Evolutionary conservation across 2,888 invertebrate species (phyloP), one percentile per base, ranked within the genome.

Genomic region (Scaptomyza polygonia): DNA sequence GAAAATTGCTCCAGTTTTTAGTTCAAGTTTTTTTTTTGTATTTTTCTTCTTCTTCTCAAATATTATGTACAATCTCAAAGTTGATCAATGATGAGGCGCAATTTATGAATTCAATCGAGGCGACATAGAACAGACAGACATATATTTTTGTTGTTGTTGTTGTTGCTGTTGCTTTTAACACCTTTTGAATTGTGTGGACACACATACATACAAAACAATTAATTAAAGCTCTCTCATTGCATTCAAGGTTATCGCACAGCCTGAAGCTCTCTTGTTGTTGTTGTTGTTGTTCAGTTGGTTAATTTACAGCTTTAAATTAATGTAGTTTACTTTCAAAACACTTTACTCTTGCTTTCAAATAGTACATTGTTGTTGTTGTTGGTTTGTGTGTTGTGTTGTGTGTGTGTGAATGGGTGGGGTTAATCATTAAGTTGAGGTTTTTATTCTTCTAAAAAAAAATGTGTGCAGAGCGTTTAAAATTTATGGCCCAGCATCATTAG

Each of bases 281-380:
- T 39, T 62, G 53, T 52, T 61, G 58, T 56, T 79, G 78, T 71
- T 75, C 67, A 86, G 82, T 83, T 84, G 87, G 82, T 81, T 87
- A 83, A 83, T 83, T 83, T 83, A 87, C 82, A 87, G 87, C 87
- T 79, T 87, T 76, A 83, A 83, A 83, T 83, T 83, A 83, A 85
- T 87, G 87, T 83, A 83, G 87, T 77, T 87, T 73, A 83, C 87
- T 83, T 83, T 83, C 82, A 87, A 83, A 83, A 83, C 82, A 87
- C 82, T 83, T 83, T 84, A 83, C 82, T 87, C 87, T 83, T 83
- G 82, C 82, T 83, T 83, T 83, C 82, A 83, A 83, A 49, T 25
- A 14, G 36, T 36, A 1, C 42, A 59, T 58, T 66, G 68, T 44
- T 61, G 52, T 47, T 73, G 45, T 61, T 58, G 47, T n/a, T 34